phyloP scores from a whole-genome alignment of 2,113 vertebrate genomes.

The Clupea harengus region DNA sequence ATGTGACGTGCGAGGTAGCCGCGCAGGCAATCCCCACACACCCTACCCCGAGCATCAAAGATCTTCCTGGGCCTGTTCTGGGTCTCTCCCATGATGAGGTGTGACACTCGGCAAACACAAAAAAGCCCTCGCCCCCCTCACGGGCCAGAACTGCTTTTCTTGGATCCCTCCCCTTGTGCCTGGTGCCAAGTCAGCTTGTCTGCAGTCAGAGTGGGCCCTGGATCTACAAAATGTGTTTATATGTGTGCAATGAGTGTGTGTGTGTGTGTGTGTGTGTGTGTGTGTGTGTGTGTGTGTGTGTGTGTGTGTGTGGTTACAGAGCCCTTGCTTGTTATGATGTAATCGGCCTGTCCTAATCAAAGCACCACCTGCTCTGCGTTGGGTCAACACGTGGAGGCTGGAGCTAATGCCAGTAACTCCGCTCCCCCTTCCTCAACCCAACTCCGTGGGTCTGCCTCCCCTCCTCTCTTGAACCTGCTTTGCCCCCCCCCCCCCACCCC shows the following conservation, averaged over 20 bases:
- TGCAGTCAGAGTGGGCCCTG: constrained; percentile 87
- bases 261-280: constrained; percentile 65
- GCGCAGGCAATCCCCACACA: constrained; percentile 72
- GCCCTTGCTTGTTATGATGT: constrained; percentile 78
- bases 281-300: constrained; percentile 69
- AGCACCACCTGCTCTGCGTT: constrained; percentile 77
- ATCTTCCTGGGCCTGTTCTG: constrained; percentile 84
- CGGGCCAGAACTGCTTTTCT: constrained; percentile 81
- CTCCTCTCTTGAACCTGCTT: not conserved
- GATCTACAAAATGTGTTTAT: constrained; percentile 72
- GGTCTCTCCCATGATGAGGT: constrained; percentile 92
- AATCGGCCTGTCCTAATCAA: constrained; percentile 77
- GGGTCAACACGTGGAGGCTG: constrained; percentile 37
- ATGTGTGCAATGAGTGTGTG: constrained; percentile 40
- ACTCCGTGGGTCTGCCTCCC: not conserved
- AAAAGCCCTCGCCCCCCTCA: constrained; percentile 80
- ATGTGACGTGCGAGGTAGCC: constrained; percentile 84
- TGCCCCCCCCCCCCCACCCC: not conserved
- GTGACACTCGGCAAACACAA: constrained; percentile 97
- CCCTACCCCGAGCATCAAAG: constrained; percentile 83
- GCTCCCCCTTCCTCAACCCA: not conserved
- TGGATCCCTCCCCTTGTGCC: constrained; percentile 67
- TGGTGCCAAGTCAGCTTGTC: constrained; percentile 92
- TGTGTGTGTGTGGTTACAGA: constrained; percentile 70
- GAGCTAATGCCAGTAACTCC: constrained; percentile 32